Evolutionary conservation across 2,113 vertebrate species (phyloP).

Genomic region (Ctenodactylus gundi): DNA sequence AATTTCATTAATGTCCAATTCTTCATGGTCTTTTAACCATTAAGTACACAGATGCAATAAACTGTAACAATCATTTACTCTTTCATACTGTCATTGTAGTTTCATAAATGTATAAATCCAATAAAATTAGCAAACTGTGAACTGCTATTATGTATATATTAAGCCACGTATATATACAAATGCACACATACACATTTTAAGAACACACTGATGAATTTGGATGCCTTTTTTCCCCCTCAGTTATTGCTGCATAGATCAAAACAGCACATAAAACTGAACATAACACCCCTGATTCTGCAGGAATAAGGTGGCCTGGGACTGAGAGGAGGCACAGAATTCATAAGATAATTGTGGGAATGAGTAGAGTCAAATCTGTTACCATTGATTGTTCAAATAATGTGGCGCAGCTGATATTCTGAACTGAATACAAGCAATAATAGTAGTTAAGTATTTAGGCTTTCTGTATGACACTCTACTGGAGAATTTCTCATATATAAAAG

Average conservation of each 20-base stretch:
- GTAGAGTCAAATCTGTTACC: neutral
- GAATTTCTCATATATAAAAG: neutral
- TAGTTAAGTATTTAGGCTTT: neutral
- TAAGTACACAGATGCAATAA: slow-evolving; percentile 59
- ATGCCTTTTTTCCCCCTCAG: slow-evolving; percentile 5
- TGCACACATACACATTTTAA: slow-evolving; percentile 32
- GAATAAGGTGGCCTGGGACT: neutral
- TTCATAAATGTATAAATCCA: slow-evolving; percentile 58
- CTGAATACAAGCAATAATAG: neutral
- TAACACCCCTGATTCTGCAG: neutral
- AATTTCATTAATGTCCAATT: slow-evolving; percentile 44
- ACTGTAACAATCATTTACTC: slow-evolving; percentile 59
- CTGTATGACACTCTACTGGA: neutral
- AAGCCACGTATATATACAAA: slow-evolving; percentile 34
- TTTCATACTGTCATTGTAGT: slow-evolving; percentile 60
- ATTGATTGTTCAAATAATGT: neutral
- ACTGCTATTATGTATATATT: slow-evolving; percentile 49
- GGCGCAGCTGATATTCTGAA: neutral
- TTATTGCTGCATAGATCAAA: slow-evolving; percentile 48
- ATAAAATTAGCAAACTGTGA: slow-evolving; percentile 65
- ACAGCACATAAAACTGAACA: neutral
- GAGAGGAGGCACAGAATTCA: slow-evolving; percentile 9
- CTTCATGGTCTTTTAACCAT: slow-evolving; percentile 58
- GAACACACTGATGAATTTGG: slow-evolving; percentile 18
- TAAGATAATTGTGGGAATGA: neutral